These are phyloP conservation scores for Nebria salina DNA, from an alignment of 2,888 invertebrate species.

Conservation along the genomic window DNA sequence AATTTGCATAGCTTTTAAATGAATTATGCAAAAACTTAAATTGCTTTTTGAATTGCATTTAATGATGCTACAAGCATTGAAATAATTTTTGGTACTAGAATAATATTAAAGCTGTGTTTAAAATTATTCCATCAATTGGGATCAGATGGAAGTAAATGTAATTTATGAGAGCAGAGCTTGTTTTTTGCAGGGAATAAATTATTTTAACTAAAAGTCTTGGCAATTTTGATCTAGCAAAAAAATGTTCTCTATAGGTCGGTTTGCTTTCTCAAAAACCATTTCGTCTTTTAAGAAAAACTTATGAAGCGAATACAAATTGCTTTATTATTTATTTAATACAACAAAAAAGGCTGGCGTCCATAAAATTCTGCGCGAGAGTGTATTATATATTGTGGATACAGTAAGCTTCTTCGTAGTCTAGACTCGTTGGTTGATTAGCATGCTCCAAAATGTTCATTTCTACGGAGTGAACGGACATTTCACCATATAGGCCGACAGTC, in stretches of 20 bases:
- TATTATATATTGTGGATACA: neutral
- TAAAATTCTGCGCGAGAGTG: conserved; percentile 13
- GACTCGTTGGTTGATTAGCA: conserved; percentile 36
- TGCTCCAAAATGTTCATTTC: conserved; percentile 42
- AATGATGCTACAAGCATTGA: conserved; percentile 19
- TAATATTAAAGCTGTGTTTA: neutral
- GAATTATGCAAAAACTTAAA: conserved; percentile 29
- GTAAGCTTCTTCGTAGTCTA: neutral
- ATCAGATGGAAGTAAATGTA: conserved; percentile 11
- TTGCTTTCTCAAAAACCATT: conserved; percentile 30
- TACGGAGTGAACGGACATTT: conserved; percentile 23
- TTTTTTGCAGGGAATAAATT: neutral
- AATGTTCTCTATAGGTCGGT: conserved; percentile 21
- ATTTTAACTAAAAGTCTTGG: neutral
- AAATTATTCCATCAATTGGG: conserved; percentile 2
- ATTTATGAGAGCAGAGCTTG: neutral
- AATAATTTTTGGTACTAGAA: conserved; percentile 11
- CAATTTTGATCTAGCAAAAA: conserved; percentile 5
- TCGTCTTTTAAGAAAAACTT: conserved; percentile 34
- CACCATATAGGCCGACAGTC: conserved; percentile 25
- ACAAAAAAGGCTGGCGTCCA: conserved; percentile 24
- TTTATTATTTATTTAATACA: conserved; percentile 43
- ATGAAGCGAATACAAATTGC: conserved; percentile 40
- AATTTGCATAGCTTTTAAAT: conserved; percentile 42
- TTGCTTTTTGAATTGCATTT: conserved; percentile 22